Conservation (phyloP, 2,888 invertebrate genomes). For the Cetonia aurata region DNA sequence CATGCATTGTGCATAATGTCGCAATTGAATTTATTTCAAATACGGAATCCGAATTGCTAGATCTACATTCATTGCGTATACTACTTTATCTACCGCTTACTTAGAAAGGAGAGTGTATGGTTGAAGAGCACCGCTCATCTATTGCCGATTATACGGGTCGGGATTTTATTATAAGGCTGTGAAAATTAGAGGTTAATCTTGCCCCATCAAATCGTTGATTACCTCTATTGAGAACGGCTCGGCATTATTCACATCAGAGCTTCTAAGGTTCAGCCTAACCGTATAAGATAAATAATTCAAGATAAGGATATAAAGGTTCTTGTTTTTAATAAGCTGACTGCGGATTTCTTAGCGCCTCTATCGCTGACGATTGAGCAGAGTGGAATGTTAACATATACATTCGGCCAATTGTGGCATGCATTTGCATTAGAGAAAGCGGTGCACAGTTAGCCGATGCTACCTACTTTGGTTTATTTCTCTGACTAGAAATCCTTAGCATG, state of each 20-base stretch:
- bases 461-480: too few relatives aligned
- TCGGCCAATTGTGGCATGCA: too few relatives aligned
- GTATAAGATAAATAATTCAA: constrained; percentile 39
- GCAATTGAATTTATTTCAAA: too few relatives aligned
- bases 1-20: too few relatives aligned
- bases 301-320: constrained; percentile 27
- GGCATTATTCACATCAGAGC: constrained; percentile 39
- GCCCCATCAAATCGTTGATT: constrained; percentile 46
- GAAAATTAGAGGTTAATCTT: constrained; percentile 42
- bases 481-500: too few relatives aligned
- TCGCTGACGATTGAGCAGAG: too few relatives aligned
- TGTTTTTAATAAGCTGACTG: constrained; percentile 1
- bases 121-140: constrained; percentile 19
- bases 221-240: constrained; percentile 30
- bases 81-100: neutral
- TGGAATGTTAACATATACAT: too few relatives aligned
- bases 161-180: constrained; percentile 32
- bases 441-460: too few relatives aligned
- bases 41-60: neutral
- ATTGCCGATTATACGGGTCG: constrained; percentile 22
- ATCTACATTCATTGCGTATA: neutral
- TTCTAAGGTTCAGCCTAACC: constrained; percentile 37
- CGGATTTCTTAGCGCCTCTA: too few relatives aligned
- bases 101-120: neutral
- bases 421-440: too few relatives aligned